Conservation (phyloP, 1,140 invertebrate species). For the Drosophila melanogaster region DNA sequence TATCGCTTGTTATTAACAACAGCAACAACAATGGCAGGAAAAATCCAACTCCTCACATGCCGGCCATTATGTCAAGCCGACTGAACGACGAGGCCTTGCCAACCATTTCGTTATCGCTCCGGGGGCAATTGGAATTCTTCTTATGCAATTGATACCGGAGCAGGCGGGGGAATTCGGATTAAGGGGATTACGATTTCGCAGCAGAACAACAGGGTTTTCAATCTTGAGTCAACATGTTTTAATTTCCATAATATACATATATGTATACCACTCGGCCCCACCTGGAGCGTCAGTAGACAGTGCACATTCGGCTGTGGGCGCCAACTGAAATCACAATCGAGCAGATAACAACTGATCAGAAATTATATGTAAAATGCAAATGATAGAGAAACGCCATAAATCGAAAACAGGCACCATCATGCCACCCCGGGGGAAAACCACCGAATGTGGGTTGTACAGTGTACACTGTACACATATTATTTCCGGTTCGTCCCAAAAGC, state of each 20-base stretch:
- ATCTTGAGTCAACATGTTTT: slow-evolving; percentile 36
- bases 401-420: slow-evolving; percentile 34
- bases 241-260: slow-evolving; percentile 27
- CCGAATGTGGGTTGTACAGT: slow-evolving; percentile 17
- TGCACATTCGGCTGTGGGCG: slow-evolving; percentile 9
- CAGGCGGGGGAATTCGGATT: slow-evolving; percentile 9
- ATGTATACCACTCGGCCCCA: slow-evolving; percentile 1
- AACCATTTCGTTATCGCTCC: slow-evolving; percentile 9
- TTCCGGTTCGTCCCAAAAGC: slow-evolving; percentile 24
- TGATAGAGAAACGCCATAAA: slow-evolving; percentile 68
- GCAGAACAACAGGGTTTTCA: neutral
- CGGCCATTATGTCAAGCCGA: slow-evolving; percentile 63
- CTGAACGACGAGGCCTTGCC: neutral
- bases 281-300: neutral
- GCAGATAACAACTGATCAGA: slow-evolving; percentile 52
- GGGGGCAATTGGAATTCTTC: slow-evolving; percentile 2
- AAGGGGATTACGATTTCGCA: neutral
- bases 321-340: slow-evolving; percentile 56
- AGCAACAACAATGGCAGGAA: slow-evolving; percentile 54
- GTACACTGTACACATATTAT: slow-evolving; percentile 38
- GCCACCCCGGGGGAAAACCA: slow-evolving; percentile 6
- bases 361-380: slow-evolving; percentile 77
- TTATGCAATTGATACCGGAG: slow-evolving; percentile 39
- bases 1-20: slow-evolving; percentile 83
- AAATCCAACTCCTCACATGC: slow-evolving; percentile 24